phyloP scores from a whole-genome alignment of 2,888 invertebrate genomes.

The Callosobruchus maculatus region DNA sequence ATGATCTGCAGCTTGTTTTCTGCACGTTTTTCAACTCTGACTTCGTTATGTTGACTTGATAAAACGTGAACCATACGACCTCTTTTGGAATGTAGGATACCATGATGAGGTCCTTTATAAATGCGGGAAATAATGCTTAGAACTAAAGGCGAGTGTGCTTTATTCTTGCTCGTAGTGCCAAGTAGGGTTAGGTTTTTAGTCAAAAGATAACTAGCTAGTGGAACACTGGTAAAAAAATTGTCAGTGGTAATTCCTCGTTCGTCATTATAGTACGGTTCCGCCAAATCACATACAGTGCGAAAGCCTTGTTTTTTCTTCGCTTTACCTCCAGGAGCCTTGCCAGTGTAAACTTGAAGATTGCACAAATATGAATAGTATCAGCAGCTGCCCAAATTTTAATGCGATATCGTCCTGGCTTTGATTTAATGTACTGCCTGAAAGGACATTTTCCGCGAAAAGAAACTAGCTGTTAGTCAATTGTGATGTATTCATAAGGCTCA shows the following conservation, averaged over 20 bases:
- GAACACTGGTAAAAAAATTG: slow-evolving; percentile 13
- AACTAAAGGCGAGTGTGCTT: slow-evolving; percentile 9
- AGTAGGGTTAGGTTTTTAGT: slow-evolving; percentile 12
- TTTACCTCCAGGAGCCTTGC: slow-evolving; percentile 13
- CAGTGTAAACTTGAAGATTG: slow-evolving; percentile 22
- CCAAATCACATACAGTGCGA: slow-evolving; percentile 14
- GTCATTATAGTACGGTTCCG: slow-evolving; percentile 7
- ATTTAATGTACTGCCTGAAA: slow-evolving; percentile 23
- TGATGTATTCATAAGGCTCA: slow-evolving; percentile 17
- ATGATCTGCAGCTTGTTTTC: slow-evolving; percentile 10
- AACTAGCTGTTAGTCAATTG: slow-evolving; percentile 20
- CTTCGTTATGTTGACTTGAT: slow-evolving; percentile 14
- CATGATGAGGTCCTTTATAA: slow-evolving; percentile 10
- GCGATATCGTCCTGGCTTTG: slow-evolving; percentile 18
- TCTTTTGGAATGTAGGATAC: slow-evolving; percentile 16
- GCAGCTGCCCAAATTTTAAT: slow-evolving; percentile 23
- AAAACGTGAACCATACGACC: slow-evolving; percentile 14
- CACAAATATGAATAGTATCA: slow-evolving; percentile 18
- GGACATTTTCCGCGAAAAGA: slow-evolving; percentile 19
- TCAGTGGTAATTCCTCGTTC: slow-evolving; percentile 18
- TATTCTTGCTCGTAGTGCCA: slow-evolving; percentile 14
- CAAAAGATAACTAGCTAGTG: slow-evolving; percentile 9
- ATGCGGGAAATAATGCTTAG: slow-evolving; percentile 5
- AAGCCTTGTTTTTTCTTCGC: slow-evolving; percentile 15
- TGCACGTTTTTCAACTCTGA: slow-evolving; percentile 3